Base-by-base conservation (phyloP, 2,113 vertebrate genomes). In the Ornithorhynchus anatinus region DNA sequence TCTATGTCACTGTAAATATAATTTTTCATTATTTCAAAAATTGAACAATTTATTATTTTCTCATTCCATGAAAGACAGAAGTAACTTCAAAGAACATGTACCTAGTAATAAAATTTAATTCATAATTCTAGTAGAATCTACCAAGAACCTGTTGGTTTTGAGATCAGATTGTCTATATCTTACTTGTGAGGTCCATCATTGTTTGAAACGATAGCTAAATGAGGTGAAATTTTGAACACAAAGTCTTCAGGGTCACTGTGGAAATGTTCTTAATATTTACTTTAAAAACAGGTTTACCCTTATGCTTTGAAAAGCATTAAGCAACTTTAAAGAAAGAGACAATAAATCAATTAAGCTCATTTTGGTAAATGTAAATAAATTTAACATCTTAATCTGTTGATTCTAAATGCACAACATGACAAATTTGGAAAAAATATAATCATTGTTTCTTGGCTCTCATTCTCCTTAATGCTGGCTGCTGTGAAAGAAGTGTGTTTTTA, bases 381-480 rank as follows among this genome's bases (percentile, higher is more conserved):
- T 69, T 80, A 65, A 15, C 65, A 23, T 59, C 11, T 75, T 8
- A 16, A 60, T 20, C 1, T 72, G 16, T 62, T 63, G 25, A 14
- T 84, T 77, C 58, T 77, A 75, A 85, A 77, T 52, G 16, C 69
- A 39, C 56, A 75, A 60, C 32, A 72, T 56, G 58, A 64, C 64
- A 48, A 71, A 70, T 56, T 87, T 81, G 61, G 68, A 84, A 54
- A 79, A 81, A 39, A 65, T 38, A 43, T 68, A 45, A 53, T 76
- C 53, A 43, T 57, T 70, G 40, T 66, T 84, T 88, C 78, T 84
- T 92, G 84, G 81, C 80, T 87, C 45, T 37, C 59, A 8, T 53
- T 69, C 33, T 38, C 1, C 3, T 53, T 27, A 33, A 72, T 72
- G 33, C 74, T 89, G 87, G 82, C 81, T 89, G 48, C 48, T 66